These are phyloP conservation scores for Sapayoa aenigma DNA, from an alignment of 2,113 vertebrate species.

Conservation along the genomic window DNA sequence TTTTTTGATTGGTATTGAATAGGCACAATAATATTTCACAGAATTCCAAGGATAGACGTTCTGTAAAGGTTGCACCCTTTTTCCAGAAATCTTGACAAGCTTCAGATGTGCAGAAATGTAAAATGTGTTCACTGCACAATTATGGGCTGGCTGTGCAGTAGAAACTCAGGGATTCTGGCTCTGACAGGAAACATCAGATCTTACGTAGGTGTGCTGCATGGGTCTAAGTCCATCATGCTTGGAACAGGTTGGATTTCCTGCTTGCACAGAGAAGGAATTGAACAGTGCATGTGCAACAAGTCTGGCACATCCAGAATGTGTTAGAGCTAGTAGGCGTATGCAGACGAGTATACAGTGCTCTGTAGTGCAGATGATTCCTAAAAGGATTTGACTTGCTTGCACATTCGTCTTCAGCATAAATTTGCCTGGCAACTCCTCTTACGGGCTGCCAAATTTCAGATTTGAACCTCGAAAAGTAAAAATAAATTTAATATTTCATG, in stretches of 20 bases:
- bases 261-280: not conserved
- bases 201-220: not conserved
- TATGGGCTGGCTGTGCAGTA: not conserved
- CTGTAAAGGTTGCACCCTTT: not conserved
- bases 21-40: not conserved
- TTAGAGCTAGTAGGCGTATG: slow-evolving; percentile 53
- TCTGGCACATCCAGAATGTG: slow-evolving; percentile 65
- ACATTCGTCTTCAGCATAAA: not conserved
- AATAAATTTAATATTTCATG: not conserved
- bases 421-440: not conserved
- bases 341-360: slow-evolving; percentile 8
- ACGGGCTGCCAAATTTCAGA: not conserved
- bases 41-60: not conserved
- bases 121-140: not conserved
- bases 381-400: not conserved
- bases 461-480: not conserved
- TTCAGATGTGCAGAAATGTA: not conserved
- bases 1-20: not conserved
- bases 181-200: not conserved
- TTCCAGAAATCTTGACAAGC: not conserved
- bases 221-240: not conserved
- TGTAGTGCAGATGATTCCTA: slow-evolving; percentile 37
- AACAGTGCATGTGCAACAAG: slow-evolving; percentile 49
- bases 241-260: slow-evolving; percentile 7
- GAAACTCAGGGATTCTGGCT: not conserved